phyloP scores from a whole-genome alignment of 2,113 vertebrate species.

The Ptilorrhoa leucosticta region DNA sequence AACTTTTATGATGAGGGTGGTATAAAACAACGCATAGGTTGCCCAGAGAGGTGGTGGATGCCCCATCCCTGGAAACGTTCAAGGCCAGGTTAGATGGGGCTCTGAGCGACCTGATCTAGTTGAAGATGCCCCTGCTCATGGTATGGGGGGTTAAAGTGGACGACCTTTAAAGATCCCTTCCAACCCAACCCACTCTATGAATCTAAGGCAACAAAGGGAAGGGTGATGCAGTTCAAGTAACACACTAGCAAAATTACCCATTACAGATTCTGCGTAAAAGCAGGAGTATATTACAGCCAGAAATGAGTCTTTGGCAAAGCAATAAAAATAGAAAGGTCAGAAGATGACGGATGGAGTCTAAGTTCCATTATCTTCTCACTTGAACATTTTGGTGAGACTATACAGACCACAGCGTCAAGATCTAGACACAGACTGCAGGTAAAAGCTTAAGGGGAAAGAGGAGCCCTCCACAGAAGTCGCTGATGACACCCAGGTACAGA shows the following conservation, averaged over 20 bases:
- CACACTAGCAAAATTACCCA: background rate
- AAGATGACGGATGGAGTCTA: background rate
- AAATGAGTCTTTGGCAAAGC: background rate
- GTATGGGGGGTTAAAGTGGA: background rate
- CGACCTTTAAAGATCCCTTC: background rate
- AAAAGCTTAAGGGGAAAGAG: background rate
- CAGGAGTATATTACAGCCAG: background rate
- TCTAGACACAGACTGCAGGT: background rate
- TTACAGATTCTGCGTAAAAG: background rate
- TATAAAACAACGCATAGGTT: background rate
- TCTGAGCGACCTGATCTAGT: background rate
- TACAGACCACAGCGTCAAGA: background rate
- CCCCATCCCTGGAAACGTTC: background rate
- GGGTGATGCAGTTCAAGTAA: background rate
- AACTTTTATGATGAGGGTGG: background rate
- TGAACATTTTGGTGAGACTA: background rate
- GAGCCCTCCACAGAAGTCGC: background rate
- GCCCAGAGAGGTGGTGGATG: background rate
- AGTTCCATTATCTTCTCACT: background rate
- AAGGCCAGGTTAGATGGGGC: background rate
- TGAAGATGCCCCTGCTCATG: background rate
- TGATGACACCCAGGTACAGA: background rate
- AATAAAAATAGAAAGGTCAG: background rate
- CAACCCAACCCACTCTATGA: background rate
- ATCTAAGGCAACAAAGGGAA: background rate